Conservation (phyloP, 2,797 vertebrate species). For the Lemur catta region DNA sequence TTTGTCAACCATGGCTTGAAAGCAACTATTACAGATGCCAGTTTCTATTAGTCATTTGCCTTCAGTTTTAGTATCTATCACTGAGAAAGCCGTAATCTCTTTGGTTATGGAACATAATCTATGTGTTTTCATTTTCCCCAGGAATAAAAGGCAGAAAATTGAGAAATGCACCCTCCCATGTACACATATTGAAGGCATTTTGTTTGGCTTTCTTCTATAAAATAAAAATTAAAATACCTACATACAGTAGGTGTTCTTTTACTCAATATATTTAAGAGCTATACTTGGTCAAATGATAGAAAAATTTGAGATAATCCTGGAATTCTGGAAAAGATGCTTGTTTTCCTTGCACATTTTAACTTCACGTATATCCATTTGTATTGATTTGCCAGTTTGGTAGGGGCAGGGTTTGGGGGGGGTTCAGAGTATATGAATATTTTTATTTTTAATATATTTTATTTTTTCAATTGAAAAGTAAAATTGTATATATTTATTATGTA, state of each 20-base stretch:
- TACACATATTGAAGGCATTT: neutral
- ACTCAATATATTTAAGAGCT: neutral
- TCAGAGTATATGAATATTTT: neutral
- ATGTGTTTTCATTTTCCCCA: neutral
- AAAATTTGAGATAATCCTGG: neutral
- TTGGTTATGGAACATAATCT: neutral
- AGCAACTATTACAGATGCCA: neutral
- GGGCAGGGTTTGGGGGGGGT: neutral
- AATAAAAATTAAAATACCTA: constrained; percentile 6
- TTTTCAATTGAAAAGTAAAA: neutral
- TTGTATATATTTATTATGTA: neutral
- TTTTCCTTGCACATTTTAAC: neutral
- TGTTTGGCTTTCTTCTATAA: neutral
- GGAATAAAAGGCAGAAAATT: neutral
- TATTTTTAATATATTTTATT: neutral
- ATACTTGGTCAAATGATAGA: neutral
- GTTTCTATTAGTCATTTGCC: neutral
- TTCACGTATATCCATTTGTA: neutral
- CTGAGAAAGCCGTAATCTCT: neutral
- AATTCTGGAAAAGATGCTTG: neutral
- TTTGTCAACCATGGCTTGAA: neutral
- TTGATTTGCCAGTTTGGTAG: neutral
- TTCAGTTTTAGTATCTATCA: neutral
- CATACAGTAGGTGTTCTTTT: neutral
- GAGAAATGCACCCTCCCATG: neutral